Base-by-base conservation (phyloP, 2,888 invertebrate species). In the Calameuta pallipes region DNA sequence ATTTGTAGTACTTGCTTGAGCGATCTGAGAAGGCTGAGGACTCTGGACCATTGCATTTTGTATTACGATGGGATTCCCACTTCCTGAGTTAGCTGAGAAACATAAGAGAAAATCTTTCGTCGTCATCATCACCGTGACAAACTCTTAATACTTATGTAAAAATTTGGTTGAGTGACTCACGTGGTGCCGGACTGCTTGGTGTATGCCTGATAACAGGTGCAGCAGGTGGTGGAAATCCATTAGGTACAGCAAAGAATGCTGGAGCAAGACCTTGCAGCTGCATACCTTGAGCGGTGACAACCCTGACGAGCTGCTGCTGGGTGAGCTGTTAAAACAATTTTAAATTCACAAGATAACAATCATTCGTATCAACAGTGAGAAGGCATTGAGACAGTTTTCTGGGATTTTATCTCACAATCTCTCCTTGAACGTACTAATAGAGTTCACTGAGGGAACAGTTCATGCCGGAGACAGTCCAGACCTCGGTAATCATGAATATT, bases 241-340 rank as follows among this genome's bases (percentile, higher is more conserved):
- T 91, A 11, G 91, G 91, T 70, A 91, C 91, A 76, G 91, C 91
- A 79, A 91, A 91, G 82, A 91, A 91, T 70, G 91, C 90, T 71
- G 91, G 91, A 11, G 91, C 83, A 76, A 91, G 84, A 36, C 91
- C 92, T 85, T 93, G 91, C 83, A 94, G 92, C 90, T 94, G 93
- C 87, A 93, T 92, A 76, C 94, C 94, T 89, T 95, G 95, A 30
- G 93, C 92, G 75, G 94, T 94, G 73, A 95, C 92, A 78, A 95
- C 94, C 79, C 95, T 92, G 71, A 95, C 92, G 80, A 94, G 88
- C 80, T 94, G 94, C 83, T 94, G 94, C 74, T 92, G 93, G 75
- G 91, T 91, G 80, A 91, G 80, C 91, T 91, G 85, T 80, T 88
- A 88, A 82, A 74, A 34, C 33, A 76, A 82, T 37, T 68, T 73